Conservation (phyloP, 2,113 vertebrate species). For the Dicerorhinus sumatrensis region DNA sequence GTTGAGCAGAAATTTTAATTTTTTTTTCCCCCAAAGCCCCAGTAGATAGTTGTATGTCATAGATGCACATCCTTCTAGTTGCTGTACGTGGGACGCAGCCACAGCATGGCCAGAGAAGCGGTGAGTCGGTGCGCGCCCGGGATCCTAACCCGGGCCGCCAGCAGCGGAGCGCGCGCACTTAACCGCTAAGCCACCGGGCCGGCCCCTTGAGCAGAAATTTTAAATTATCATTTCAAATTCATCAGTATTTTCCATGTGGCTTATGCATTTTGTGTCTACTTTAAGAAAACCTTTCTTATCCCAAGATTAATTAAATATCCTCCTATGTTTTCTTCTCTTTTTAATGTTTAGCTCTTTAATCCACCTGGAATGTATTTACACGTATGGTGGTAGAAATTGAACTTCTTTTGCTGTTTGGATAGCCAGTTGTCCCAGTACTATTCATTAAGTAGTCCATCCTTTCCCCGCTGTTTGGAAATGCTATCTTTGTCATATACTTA, state of each 20-base stretch:
- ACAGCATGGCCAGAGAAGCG: too few relatives aligned
- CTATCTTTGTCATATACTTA: background rate
- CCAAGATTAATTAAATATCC: constrained; percentile 12
- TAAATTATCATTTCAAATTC: constrained; percentile 19
- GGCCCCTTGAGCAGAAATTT: background rate
- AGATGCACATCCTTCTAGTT: too few relatives aligned
- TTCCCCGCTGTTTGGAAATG: background rate
- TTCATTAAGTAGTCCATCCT: background rate
- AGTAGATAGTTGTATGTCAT: too few relatives aligned
- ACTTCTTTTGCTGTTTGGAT: constrained; percentile 19
- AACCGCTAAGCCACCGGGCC: too few relatives aligned
- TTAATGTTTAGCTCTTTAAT: background rate
- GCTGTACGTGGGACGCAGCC: too few relatives aligned
- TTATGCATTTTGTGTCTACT: constrained; percentile 21
- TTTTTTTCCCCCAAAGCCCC: too few relatives aligned
- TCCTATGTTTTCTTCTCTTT: constrained; percentile 40
- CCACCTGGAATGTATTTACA: background rate
- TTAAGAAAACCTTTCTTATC: background rate
- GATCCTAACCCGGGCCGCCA: too few relatives aligned
- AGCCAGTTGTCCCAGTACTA: background rate
- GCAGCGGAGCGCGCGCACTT: too few relatives aligned
- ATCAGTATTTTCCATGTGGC: background rate
- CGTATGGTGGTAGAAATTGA: background rate
- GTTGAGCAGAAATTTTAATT: constrained; percentile 23
- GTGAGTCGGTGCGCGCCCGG: too few relatives aligned